Conservation (phyloP, 2,888 invertebrate genomes). For the Amphiduros pacificus region DNA sequence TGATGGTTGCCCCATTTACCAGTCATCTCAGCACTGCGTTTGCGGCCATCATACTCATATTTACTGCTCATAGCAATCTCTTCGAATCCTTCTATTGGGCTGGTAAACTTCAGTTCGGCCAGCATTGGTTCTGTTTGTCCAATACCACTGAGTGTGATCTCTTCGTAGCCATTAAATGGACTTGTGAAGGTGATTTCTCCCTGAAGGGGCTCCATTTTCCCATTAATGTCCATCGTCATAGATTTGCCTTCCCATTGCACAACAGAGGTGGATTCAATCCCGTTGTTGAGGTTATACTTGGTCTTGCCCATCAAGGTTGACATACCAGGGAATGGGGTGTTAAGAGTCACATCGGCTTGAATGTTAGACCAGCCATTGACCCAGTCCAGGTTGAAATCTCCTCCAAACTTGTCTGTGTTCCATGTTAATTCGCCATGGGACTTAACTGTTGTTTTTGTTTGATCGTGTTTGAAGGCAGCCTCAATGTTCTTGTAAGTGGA, state of each 20-base stretch:
- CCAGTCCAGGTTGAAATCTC: slow-evolving; percentile 20
- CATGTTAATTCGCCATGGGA: slow-evolving; percentile 31
- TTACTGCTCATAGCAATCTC: too few relatives aligned
- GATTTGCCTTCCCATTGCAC: slow-evolving; percentile 1
- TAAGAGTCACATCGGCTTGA: slow-evolving; percentile 16
- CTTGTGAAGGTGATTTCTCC: slow-evolving; percentile 22
- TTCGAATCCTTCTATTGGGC: slow-evolving; percentile 22
- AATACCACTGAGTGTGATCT: slow-evolving; percentile 14
- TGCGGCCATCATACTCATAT: neutral
- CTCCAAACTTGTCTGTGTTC: slow-evolving; percentile 32
- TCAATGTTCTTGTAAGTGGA: slow-evolving; percentile 17
- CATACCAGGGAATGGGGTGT: slow-evolving; percentile 27
- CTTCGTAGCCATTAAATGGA: slow-evolving; percentile 26
- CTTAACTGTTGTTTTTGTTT: slow-evolving; percentile 2
- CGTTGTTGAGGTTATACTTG: slow-evolving; percentile 20
- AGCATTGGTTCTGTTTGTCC: too few relatives aligned
- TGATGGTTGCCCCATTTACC: slow-evolving; percentile 19
- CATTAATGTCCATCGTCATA: slow-evolving; percentile 5
- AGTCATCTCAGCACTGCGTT: slow-evolving; percentile 17
- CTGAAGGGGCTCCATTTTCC: too few relatives aligned
- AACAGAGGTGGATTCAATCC: too few relatives aligned
- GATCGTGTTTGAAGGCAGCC: slow-evolving; percentile 21
- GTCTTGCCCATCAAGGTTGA: slow-evolving; percentile 5
- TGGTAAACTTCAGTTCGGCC: slow-evolving; percentile 22
- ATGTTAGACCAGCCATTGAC: slow-evolving; percentile 12